phyloP scores from a whole-genome alignment of 2,797 vertebrate genomes.

The Mus minutoides region DNA sequence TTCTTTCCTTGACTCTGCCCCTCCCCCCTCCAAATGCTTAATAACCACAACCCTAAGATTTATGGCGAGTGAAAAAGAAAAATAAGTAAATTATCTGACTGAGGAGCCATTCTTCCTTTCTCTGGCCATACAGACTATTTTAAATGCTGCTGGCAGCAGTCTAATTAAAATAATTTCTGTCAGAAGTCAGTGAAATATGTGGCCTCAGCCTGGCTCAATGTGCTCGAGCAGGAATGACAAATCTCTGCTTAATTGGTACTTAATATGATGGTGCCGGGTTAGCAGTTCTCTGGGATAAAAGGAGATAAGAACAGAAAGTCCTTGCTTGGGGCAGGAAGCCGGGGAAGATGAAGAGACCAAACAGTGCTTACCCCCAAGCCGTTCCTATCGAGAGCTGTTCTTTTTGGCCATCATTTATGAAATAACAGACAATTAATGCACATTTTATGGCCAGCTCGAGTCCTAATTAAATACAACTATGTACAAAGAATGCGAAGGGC shows the following conservation, averaged over 20 bases:
- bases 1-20: constrained; percentile 70
- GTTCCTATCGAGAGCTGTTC: constrained; percentile 81
- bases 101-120: constrained; percentile 86
- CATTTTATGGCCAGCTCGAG: constrained; percentile 84
- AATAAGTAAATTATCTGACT: constrained; percentile 87
- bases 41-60: constrained; percentile 86
- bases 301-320: constrained; percentile 82
- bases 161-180: constrained; percentile 89
- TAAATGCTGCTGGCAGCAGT: constrained; percentile 84
- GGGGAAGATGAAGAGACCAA: constrained; percentile 81
- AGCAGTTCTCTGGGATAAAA: constrained; percentile 81
- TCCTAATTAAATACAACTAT: constrained; percentile 87
- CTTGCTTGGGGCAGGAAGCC: constrained; percentile 75
- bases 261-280: constrained; percentile 83
- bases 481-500: constrained; percentile 85
- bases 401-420: constrained; percentile 85
- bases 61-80: constrained; percentile 85
- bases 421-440: constrained; percentile 84
- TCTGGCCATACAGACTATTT: constrained; percentile 83
- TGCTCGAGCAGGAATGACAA: constrained; percentile 81
- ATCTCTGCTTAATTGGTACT: constrained; percentile 82
- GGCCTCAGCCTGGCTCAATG: constrained; percentile 76
- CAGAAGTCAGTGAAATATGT: constrained; percentile 83
- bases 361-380: constrained; percentile 77
- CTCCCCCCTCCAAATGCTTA: constrained; percentile 78